phyloP scores from a whole-genome alignment of 2,113 vertebrate genomes.

The Cyprinus carpio region DNA sequence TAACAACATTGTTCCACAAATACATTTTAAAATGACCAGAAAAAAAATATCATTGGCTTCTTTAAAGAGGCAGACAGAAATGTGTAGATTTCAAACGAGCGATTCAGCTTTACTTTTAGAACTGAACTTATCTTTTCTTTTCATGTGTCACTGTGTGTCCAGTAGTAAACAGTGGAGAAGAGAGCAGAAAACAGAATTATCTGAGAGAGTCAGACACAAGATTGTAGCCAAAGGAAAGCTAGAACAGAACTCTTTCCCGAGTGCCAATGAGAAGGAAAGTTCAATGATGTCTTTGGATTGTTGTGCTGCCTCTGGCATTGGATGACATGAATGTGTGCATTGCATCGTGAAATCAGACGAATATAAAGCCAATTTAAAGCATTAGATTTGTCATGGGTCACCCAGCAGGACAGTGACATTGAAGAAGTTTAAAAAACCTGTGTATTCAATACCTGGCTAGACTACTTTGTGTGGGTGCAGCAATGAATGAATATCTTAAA shows the following conservation, averaged over 20 bases:
- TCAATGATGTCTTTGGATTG: conserved; percentile 31
- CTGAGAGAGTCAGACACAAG: not conserved
- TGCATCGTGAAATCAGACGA: conserved; percentile 31
- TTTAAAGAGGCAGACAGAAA: not conserved
- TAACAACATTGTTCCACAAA: not conserved
- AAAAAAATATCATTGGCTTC: not conserved
- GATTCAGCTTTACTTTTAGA: not conserved
- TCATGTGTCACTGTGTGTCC: not conserved
- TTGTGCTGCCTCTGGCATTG: conserved; percentile 4
- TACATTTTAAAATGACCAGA: not conserved
- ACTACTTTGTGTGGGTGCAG: not conserved
- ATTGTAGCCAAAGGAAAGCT: not conserved
- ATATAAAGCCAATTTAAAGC: conserved; percentile 33
- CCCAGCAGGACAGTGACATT: not conserved
- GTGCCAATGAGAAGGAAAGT: not conserved
- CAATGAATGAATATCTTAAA: not conserved
- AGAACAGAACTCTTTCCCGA: not conserved
- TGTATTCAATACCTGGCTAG: not conserved
- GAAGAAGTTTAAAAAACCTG: not conserved
- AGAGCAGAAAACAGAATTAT: not conserved
- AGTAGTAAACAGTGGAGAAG: not conserved
- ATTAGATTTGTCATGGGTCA: conserved; percentile 19
- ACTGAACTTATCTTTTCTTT: not conserved
- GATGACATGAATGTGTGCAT: conserved; percentile 37
- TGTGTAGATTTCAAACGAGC: not conserved